Percentiles rank a stretch among this genome's conserved stretches.
Evolutionary conservation across 2,888 invertebrate genomes (phyloP).

Genomic region (Drosophila leonis): DNA sequence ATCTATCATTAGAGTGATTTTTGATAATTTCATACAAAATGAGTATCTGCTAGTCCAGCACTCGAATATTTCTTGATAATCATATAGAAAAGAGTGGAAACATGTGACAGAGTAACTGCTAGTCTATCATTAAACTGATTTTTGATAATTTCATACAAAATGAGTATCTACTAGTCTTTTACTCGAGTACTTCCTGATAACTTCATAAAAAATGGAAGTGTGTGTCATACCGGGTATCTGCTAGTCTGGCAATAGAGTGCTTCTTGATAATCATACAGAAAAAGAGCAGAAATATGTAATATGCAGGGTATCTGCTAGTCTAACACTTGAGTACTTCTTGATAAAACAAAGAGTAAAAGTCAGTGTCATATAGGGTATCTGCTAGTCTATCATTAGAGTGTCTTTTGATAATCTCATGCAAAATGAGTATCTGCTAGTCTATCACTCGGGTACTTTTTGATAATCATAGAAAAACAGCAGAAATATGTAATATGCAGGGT

Average conservation of each 20-base stretch:
- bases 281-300: too few relatives aligned
- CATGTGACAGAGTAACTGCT: neutral
- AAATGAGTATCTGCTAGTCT: neutral
- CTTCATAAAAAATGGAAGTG: neutral
- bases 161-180: too few relatives aligned
- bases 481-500: too few relatives aligned
- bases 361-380: constrained; percentile 5
- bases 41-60: too few relatives aligned
- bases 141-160: too few relatives aligned
- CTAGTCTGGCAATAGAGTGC: neutral
- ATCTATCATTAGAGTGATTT: too few relatives aligned
- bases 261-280: neutral
- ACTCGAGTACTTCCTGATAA: neutral
- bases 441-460: too few relatives aligned
- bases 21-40: too few relatives aligned
- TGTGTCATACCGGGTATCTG: neutral
- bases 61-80: neutral
- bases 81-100: neutral
- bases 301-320: neutral
- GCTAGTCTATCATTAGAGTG: neutral
- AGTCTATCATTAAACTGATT: too few relatives aligned
- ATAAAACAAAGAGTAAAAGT: neutral
- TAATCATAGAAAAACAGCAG: too few relatives aligned
- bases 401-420: neutral
- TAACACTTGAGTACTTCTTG: neutral